Conservation (phyloP, 2,113 vertebrate species). For the Cryptotis parvus region DNA sequence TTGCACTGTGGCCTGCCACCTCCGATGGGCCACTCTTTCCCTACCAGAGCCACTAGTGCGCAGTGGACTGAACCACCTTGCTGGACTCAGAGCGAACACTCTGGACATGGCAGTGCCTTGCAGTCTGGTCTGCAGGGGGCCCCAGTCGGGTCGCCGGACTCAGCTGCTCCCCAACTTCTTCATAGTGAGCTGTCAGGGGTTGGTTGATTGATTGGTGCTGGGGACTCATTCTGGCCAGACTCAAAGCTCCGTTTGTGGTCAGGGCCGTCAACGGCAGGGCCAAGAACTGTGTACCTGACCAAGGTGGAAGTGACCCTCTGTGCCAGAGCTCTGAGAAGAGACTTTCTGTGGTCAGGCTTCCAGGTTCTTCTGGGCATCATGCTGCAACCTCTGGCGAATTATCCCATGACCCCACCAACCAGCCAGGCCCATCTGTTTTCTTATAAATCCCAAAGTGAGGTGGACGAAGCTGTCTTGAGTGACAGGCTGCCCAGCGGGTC, state of each 20-base stretch:
- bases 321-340: constrained; percentile 44
- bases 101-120: too few species aligned
- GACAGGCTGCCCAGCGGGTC: background rate
- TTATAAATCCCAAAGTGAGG: constrained; percentile 8
- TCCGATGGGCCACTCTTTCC: too few species aligned
- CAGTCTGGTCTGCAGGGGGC: too few species aligned
- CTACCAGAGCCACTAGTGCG: too few species aligned
- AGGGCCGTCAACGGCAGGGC: background rate
- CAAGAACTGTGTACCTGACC: background rate
- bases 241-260: background rate
- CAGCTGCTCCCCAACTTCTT: too few species aligned
- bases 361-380: constrained; percentile 40
- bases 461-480: background rate
- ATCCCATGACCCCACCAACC: background rate
- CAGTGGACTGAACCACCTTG: too few species aligned
- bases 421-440: constrained; percentile 76
- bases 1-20: too few species aligned
- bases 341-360: constrained; percentile 29
- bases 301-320: constrained; percentile 51
- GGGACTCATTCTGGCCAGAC: constrained; percentile 31
- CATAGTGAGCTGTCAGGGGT: constrained; percentile 20
- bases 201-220: constrained; percentile 56
- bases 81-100: too few species aligned
- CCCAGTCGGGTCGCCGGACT: too few species aligned
- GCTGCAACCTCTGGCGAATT: constrained; percentile 66